Percentiles rank a stretch among this genome's conserved stretches.
Evolutionary conservation across 2,888 invertebrate species (phyloP).

Genomic region (Cantharis lateralis): DNA sequence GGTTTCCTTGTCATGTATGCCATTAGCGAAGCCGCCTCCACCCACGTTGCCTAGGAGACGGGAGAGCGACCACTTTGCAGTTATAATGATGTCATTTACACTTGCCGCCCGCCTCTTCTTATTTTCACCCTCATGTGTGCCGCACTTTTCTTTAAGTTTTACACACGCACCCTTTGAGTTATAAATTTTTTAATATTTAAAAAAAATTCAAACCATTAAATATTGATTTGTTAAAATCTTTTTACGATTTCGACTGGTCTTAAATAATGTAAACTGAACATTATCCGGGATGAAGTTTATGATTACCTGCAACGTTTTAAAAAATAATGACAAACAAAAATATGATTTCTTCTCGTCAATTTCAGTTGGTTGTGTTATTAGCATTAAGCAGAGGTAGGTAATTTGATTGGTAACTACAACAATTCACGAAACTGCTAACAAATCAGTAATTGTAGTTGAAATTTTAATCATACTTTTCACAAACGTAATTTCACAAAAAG

Average conservation of each 20-base stretch:
- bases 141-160: slow-evolving; percentile 25
- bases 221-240: background rate
- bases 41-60: slow-evolving; percentile 57
- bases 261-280: background rate
- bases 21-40: slow-evolving; percentile 52
- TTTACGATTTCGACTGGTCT: background rate
- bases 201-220: background rate
- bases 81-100: slow-evolving; percentile 61
- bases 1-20: slow-evolving; percentile 58
- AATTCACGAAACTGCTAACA: background rate
- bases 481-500: background rate
- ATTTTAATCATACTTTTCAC: background rate
- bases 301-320: background rate
- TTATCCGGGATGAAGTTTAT: background rate
- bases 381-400: background rate
- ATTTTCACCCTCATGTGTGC: slow-evolving; percentile 54
- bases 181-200: background rate
- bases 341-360: background rate
- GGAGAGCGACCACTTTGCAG: slow-evolving; percentile 58
- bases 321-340: background rate
- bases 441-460: background rate
- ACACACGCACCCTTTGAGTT: slow-evolving; percentile 14
- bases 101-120: slow-evolving; percentile 56
- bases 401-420: background rate
- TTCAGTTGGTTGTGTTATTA: background rate